These are phyloP conservation scores for Amphimallon solstitiale DNA, from an alignment of 2,888 invertebrate species.

Conservation along the genomic window DNA sequence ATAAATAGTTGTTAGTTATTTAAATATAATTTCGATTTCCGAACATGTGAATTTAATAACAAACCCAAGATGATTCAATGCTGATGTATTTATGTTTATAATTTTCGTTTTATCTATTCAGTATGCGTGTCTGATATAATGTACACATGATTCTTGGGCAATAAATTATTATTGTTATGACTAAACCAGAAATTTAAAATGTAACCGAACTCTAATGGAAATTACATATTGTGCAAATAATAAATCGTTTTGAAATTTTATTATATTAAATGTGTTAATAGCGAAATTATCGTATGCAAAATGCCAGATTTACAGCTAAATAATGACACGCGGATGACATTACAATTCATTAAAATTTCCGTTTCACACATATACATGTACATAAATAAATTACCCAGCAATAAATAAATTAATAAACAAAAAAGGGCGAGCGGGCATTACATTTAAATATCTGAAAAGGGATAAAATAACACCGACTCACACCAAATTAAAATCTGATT, in stretches of 20 bases:
- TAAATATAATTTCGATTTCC: no score
- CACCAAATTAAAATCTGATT: constrained; percentile 16
- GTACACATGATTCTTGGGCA: no score
- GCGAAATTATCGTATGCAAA: constrained; percentile 11
- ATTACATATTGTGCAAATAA: not conserved
- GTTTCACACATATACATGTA: not conserved
- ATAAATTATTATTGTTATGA: no score
- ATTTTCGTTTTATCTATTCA: no score
- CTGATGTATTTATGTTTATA: no score
- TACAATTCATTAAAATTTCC: constrained; percentile 20
- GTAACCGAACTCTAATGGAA: no score
- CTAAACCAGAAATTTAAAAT: no score
- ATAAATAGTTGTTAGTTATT: no score
- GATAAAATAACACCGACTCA: constrained; percentile 12
- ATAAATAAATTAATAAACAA: constrained; percentile 17
- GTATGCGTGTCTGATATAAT: no score
- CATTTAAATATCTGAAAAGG: constrained; percentile 8
- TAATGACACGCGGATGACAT: constrained; percentile 10
- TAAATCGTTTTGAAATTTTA: constrained; percentile 2
- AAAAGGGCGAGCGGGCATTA: not conserved
- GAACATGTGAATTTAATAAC: no score
- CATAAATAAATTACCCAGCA: constrained; percentile 10
- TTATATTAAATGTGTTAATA: not conserved
- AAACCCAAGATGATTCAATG: no score
- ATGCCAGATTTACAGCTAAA: constrained; percentile 8